phyloP scores from a whole-genome alignment of 2,113 vertebrate genomes.

The Rhynchopsitta pachyrhyncha region DNA sequence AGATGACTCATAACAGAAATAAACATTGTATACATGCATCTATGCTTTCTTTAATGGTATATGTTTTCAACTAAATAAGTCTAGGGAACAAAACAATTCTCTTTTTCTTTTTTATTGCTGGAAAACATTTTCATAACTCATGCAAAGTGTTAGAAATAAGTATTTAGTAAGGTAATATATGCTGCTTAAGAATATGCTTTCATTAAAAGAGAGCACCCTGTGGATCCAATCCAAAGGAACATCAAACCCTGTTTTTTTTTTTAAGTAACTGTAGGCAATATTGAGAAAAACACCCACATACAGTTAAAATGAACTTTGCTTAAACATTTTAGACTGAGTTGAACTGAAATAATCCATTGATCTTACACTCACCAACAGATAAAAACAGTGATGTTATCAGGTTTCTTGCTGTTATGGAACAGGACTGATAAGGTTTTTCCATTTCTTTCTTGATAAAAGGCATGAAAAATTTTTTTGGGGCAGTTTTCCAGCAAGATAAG shows the following conservation, averaged over 20 bases:
- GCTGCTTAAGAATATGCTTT: background rate
- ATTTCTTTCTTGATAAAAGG: background rate
- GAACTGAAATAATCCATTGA: background rate
- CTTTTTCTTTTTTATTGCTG: background rate
- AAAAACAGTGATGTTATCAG: background rate
- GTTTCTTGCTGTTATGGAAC: background rate
- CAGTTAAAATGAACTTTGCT: constrained; percentile 1
- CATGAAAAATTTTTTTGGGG: background rate
- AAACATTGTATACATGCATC: background rate
- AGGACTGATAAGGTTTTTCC: background rate
- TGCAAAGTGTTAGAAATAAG: background rate
- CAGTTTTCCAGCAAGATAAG: background rate
- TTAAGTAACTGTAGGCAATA: background rate
- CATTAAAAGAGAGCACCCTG: background rate
- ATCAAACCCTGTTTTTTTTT: background rate
- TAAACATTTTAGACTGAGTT: background rate
- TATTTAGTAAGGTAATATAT: background rate
- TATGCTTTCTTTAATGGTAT: background rate
- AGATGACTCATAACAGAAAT: background rate
- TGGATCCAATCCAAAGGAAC: background rate
- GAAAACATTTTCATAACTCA: background rate
- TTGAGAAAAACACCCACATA: background rate
- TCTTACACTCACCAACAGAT: background rate
- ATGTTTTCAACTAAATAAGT: background rate
- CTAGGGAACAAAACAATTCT: background rate